Base-by-base conservation (phyloP, 92 coral and sea anemone genomes). In the Zoanthus sociatus region DNA sequence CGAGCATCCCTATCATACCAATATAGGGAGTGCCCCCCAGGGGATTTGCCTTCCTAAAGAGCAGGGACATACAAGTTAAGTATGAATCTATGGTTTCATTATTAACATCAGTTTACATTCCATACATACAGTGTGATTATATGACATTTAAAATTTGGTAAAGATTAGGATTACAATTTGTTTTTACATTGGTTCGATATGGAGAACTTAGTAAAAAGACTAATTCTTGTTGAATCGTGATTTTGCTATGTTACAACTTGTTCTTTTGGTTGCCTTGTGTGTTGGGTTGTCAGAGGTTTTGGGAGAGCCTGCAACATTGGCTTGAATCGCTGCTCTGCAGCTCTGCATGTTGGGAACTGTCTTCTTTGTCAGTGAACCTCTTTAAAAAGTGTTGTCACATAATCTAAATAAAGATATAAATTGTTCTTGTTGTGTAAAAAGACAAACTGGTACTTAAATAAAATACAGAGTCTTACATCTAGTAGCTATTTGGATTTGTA, bases 291-390 rank as follows among this genome's bases (percentile, higher is more conserved):
- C 37, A 87, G 78, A 18, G 87, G 87, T 42, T 55, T 70, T 54
- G 90, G 87, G 44, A 87, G n/a, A 31, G 78, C 90, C 58, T 87
- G 86, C 67, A 87, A 71, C 78, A 72, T 87, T 33, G 86, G 73
- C 69, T 51, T 16, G 72, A 87, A 46, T 42, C 79, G 87, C 76
- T 83, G 81, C 69, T 51, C 61, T 77, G 90, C 90, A 88, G 87
- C 90, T 67, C 81, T 67, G 72, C 20, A 67, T 67, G 72, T n/a
- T 67, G 72, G 72, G 72, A 67, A 67, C 37, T 67, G 72, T 2
- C 72, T 69, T 73, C 87, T 88, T 69, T 55, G 78, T 56, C 14
- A 58, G 10, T 54, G 51, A 46, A 81, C 55, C 73, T 79, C 90
- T 30, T 79, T 87, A 54, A 88, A 72, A 68, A 55, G 86, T 88